These are phyloP conservation scores for Drosophila kanekoi DNA, from an alignment of 2,888 invertebrate genomes.

Conservation along the genomic window DNA sequence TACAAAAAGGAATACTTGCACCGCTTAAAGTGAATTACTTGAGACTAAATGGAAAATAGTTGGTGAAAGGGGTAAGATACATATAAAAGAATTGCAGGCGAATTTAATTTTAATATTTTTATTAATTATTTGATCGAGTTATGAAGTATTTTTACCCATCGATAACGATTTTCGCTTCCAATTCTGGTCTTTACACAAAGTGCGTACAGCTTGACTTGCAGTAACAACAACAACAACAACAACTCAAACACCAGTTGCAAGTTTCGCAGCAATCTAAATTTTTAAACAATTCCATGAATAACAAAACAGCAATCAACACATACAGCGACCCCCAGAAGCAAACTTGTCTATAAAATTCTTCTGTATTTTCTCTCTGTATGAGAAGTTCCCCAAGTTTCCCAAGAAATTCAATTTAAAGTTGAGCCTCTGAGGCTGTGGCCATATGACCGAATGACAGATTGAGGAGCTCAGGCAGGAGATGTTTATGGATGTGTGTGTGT, in stretches of 20 bases:
- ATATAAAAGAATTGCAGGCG: background rate
- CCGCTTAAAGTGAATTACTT: background rate
- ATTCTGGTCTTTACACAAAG: background rate
- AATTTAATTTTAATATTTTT: background rate
- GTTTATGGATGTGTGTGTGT: background rate
- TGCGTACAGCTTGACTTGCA: constrained; percentile 7
- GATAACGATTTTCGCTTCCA: background rate
- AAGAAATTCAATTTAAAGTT: constrained; percentile 70
- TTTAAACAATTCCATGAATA: constrained; percentile 74
- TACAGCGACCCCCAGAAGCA: background rate
- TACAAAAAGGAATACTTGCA: background rate
- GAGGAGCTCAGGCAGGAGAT: constrained; percentile 38
- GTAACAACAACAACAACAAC: constrained; percentile 13
- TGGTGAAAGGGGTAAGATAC: background rate
- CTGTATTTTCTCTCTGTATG: constrained; percentile 17
- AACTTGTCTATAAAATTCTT: constrained; percentile 49
- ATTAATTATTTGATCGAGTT: background rate
- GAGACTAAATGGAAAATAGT: background rate
- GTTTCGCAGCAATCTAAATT: constrained; percentile 59
- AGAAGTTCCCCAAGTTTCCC: constrained; percentile 59
- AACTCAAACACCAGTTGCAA: constrained; percentile 27
- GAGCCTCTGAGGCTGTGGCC: constrained; percentile 34
- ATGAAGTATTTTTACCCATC: background rate
- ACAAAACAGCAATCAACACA: constrained; percentile 69
- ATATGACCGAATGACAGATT: constrained; percentile 58